Evolutionary conservation across 2,888 invertebrate genomes (phyloP), one percentile per base, ranked within the genome.

Genomic region (Drosophila planitibia): DNA sequence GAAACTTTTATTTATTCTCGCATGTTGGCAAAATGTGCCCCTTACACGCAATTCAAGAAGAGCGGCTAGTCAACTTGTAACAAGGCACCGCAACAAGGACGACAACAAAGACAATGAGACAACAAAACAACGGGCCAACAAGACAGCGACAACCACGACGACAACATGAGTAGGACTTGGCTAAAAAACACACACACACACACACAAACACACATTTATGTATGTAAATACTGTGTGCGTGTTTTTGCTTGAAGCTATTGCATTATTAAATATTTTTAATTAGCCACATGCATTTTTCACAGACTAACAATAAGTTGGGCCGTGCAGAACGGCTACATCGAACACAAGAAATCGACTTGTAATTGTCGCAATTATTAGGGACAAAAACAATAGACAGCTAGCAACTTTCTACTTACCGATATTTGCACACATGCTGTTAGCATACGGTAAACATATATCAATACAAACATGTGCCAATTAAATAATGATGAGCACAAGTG

Each of bases 1-100:
- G 77, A 83, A 83, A 78, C 80, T 82, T 82, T 89, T 85, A 85
- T 85, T 88, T 85, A 85, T 89, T 85, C 89, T 89, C 89, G 85
- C 85, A 89, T 83, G 83, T 73, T 71, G 74, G 80, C 89, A 70
- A 86, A 85, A 85, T 84, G 89, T 89, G 86, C 70, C 84, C 69
- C 86, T 76, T 80, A 86, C 89, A 85, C 85, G 84, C 85, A 85
- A 85, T 81, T 68, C 79, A 49, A 67, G 54, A 66, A 66, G 71
- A 75, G 66, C 62, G 67, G 53, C 37, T 85, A 74, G 80, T 74
- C 74, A 76, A 82, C 80, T 83, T 82, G 79, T 80, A 75, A 72
- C 58, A 54, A n/a, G 57, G 53, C 69, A 52, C 41, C 47, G 39
- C 70, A 72, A 59, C 74, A 72, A 74, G 60, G 63, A 58, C 70